Evolutionary conservation across 2,113 vertebrate species (phyloP).

Genomic region (Xiphophorus maculatus): DNA sequence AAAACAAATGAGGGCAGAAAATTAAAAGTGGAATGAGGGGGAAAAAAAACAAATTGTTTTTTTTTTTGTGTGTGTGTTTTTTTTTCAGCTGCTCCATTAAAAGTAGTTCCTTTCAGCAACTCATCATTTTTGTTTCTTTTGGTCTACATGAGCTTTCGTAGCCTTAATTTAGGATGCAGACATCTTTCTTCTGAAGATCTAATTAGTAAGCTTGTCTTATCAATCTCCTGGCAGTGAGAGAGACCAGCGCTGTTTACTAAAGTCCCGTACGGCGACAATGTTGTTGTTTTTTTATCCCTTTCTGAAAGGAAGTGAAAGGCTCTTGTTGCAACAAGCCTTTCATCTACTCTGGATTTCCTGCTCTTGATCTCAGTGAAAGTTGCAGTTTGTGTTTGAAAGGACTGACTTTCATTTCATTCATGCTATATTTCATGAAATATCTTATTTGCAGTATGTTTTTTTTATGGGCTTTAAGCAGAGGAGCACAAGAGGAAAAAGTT

Average conservation of each 20-base stretch:
- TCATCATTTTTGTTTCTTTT: constrained; percentile 1
- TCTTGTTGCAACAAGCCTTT: constrained; percentile 26
- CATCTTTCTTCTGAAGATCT: constrained; percentile 36
- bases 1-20: constrained; percentile 52
- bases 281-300: neutral
- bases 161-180: constrained; percentile 63
- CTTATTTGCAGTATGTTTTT: neutral
- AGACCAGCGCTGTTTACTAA: constrained; percentile 15
- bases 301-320: constrained; percentile 31
- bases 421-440: neutral
- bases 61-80: constrained; percentile 4
- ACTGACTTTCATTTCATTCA: constrained; percentile 1
- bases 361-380: neutral
- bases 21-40: constrained; percentile 47
- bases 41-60: constrained; percentile 41
- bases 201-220: constrained; percentile 35
- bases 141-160: constrained; percentile 23
- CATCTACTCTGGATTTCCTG: constrained; percentile 19
- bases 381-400: neutral
- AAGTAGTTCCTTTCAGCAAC: constrained; percentile 30
- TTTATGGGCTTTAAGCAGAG: neutral
- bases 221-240: constrained; percentile 12
- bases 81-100: constrained; percentile 45
- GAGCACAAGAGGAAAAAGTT: neutral
- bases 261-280: constrained; percentile 12